These are phyloP conservation scores for Loripinus fragilis DNA, from an alignment of 2,888 invertebrate genomes.

Conservation along the genomic window DNA sequence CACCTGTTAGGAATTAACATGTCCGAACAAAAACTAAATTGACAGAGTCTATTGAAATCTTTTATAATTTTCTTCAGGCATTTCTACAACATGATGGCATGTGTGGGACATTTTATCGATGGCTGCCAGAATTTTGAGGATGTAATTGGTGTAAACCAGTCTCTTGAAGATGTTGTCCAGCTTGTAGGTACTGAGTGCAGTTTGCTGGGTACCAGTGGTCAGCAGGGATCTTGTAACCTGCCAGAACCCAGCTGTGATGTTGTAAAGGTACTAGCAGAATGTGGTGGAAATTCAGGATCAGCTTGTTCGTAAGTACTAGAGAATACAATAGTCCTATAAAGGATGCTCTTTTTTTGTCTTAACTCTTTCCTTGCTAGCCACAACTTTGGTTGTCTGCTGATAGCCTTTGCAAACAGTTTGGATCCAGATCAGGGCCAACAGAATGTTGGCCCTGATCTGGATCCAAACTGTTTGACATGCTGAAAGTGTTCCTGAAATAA, in stretches of 20 bases:
- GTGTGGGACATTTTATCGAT: conserved; percentile 11
- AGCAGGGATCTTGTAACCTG: conserved; percentile 25
- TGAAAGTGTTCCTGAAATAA: no score
- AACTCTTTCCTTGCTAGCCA: no score
- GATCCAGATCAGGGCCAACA: no score
- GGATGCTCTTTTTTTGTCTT: no score
- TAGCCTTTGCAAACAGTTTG: no score
- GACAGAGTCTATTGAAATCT: no score
- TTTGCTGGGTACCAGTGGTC: background rate
- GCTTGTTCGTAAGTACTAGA: conserved; percentile 3
- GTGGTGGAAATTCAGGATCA: background rate
- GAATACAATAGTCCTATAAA: no score
- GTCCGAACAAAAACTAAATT: no score
- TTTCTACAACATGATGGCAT: conserved; percentile 41
- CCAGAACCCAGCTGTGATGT: conserved; percentile 23
- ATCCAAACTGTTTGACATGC: no score
- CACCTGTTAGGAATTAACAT: no score
- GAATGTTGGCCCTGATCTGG: no score
- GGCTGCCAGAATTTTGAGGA: conserved; percentile 15
- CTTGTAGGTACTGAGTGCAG: background rate
- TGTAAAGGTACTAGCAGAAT: conserved; percentile 11
- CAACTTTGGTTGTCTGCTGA: no score
- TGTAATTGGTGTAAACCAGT: conserved; percentile 10
- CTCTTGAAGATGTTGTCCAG: background rate
- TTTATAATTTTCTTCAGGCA: conserved; percentile 27